Evolutionary conservation across 2,113 vertebrate species (phyloP), one percentile per base, ranked within the genome.

Genomic region (Rousettus leschenaultii): DNA sequence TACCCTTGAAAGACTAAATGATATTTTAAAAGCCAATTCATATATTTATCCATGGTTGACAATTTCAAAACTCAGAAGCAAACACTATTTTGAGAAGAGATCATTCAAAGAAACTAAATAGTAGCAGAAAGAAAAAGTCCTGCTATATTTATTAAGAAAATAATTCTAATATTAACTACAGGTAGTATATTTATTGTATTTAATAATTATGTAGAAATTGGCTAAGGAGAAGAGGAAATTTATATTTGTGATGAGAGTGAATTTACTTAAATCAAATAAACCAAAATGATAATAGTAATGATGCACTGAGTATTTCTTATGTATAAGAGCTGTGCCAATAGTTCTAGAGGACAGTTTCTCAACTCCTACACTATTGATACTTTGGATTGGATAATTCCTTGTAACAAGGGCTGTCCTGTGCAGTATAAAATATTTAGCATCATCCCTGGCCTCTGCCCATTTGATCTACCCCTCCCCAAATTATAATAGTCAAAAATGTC

Each of bases 81-180:
- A 71, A 65, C 40, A 93, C 11, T 66, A 70, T 66, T 85, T 93
- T 92, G 53, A 91, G 55, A 82, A 91, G 61, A 65, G 19, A 93
- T 71, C 21, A 68, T 75, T 53, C 84, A 86, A 91, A 94, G 33
- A 88, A 80, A 89, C 13, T 55, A 38, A 33, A n/a, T 51, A 55
- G 8, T 48, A 57, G 6, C 53, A 65, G 78, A 95, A 92, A 91
- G 51, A 93, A 94, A 92, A 91, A 38, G 22, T n/a, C 0, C n/a
- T 18, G 5, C 59, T 84, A 61, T 4, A 40, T 71, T 59, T 73
- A 74, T 38, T 88, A 86, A 88, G 61, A 73, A 88, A 93, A 78
- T 30, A 35, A 30, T 86, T 38, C 13, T 14, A 82, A 38, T 95
- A 71, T 86, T 79, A 94, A 16, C 15, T 61, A 53, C 10, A 19